phyloP scores from a whole-genome alignment of 2,113 vertebrate species.

The Semicossyphus pulcher region DNA sequence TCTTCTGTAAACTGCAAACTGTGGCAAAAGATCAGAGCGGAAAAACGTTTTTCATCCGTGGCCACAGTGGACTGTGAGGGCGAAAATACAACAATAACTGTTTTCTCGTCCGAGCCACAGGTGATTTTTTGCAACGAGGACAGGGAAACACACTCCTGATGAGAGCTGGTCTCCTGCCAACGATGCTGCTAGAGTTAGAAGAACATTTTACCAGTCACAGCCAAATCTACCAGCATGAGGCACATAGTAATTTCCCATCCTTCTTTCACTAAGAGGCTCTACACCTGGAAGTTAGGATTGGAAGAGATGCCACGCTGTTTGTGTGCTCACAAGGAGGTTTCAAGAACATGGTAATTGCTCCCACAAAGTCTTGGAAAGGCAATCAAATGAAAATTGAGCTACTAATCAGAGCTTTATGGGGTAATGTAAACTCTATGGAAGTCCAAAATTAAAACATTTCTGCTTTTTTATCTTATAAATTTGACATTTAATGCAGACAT shows the following conservation, averaged over 20 bases:
- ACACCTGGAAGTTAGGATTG: slow-evolving; percentile 21
- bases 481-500: background rate
- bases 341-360: slow-evolving; percentile 15
- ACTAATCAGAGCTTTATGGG: slow-evolving; percentile 20
- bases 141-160: background rate
- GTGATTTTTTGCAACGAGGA: background rate
- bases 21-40: slow-evolving; percentile 6
- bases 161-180: slow-evolving; percentile 14
- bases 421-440: slow-evolving; percentile 1
- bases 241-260: slow-evolving; percentile 7
- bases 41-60: slow-evolving; percentile 8
- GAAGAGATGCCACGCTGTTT: slow-evolving; percentile 2
- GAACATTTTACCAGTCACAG: slow-evolving; percentile 2
- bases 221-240: slow-evolving; percentile 15
- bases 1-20: slow-evolving; percentile 24
- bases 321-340: background rate
- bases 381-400: slow-evolving; percentile 29
- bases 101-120: slow-evolving; percentile 3
- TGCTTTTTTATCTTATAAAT: slow-evolving; percentile 13
- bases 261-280: background rate
- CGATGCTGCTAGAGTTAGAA: background rate
- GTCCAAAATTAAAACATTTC: slow-evolving; percentile 10
- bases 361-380: slow-evolving; percentile 10
- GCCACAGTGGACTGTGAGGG: background rate
- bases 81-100: background rate